Evolutionary conservation across 2,797 vertebrate genomes (phyloP).

Genomic region (Hippopotamyrus pictus): DNA sequence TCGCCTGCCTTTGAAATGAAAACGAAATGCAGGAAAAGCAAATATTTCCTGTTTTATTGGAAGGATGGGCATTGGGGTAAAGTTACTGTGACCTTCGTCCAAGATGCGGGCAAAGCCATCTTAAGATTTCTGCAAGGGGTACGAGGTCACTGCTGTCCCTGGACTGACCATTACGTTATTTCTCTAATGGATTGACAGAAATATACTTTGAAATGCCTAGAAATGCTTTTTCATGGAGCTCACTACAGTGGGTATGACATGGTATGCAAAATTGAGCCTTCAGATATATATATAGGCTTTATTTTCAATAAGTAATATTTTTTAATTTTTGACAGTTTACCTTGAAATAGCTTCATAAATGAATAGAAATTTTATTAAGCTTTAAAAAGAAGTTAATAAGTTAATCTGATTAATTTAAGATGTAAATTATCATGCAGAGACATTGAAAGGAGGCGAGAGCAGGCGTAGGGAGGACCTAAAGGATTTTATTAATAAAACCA

Average conservation of each 20-base stretch:
- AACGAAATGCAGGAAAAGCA: conserved; percentile 46
- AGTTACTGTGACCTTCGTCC: conserved; percentile 45
- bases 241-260: neutral
- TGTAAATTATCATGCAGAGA: neutral
- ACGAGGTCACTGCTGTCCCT: neutral
- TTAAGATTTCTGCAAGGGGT: neutral
- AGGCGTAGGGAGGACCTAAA: neutral
- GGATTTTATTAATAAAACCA: neutral
- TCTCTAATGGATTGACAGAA: neutral
- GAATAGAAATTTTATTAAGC: neutral
- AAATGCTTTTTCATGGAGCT: neutral
- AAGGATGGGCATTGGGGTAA: conserved; percentile 30
- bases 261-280: neutral
- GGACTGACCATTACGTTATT: neutral
- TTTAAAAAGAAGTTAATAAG: neutral
- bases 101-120: neutral
- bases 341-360: neutral
- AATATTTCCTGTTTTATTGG: conserved; percentile 41
- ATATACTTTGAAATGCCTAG: neutral
- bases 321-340: neutral
- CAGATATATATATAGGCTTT: neutral
- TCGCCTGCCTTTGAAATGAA: conserved; percentile 40
- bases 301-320: neutral
- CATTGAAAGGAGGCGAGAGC: neutral
- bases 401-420: neutral